Evolutionary conservation across 2,797 vertebrate species (phyloP).

Genomic region (Triplophysa bombifrons): DNA sequence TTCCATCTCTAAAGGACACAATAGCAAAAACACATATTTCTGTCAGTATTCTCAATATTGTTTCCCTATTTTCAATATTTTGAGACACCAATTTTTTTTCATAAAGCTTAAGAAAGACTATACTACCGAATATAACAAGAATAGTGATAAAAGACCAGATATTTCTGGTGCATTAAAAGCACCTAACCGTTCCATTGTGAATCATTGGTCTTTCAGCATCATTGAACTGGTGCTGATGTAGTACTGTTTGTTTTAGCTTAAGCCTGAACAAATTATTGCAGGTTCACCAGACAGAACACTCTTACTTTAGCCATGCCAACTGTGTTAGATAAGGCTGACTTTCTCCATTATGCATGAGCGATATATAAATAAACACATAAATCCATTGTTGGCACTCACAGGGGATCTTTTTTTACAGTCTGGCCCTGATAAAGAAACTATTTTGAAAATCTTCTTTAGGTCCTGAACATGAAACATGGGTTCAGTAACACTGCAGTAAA

Average conservation of each 20-base stretch:
- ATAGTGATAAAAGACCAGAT: neutral
- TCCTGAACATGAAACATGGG: neutral
- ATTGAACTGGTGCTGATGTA: slow-evolving; percentile 9
- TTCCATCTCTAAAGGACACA: neutral
- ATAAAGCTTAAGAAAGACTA: neutral
- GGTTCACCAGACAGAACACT: slow-evolving; percentile 19
- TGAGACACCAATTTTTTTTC: neutral
- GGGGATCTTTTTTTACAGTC: neutral
- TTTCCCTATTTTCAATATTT: neutral
- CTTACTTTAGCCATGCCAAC: slow-evolving; percentile 24
- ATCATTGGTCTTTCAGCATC: slow-evolving; percentile 29
- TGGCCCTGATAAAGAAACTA: neutral
- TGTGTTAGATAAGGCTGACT: slow-evolving; percentile 21
- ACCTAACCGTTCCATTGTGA: neutral
- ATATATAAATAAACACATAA: slow-evolving; percentile 2
- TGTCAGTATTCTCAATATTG: neutral
- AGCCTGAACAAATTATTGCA: slow-evolving; percentile 28
- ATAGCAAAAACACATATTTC: neutral
- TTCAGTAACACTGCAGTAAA: neutral
- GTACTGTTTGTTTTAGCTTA: slow-evolving; percentile 27
- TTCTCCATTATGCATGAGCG: slow-evolving; percentile 26
- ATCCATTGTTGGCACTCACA: neutral
- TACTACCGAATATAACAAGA: neutral
- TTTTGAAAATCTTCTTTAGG: neutral
- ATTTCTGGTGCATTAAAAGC: neutral